A percentile compares a stretch with the other conserved stretches of the same genome.
These are phyloP conservation scores for Ferrisia virgata DNA, from an alignment of 2,888 invertebrate species.

Conservation along the genomic window DNA sequence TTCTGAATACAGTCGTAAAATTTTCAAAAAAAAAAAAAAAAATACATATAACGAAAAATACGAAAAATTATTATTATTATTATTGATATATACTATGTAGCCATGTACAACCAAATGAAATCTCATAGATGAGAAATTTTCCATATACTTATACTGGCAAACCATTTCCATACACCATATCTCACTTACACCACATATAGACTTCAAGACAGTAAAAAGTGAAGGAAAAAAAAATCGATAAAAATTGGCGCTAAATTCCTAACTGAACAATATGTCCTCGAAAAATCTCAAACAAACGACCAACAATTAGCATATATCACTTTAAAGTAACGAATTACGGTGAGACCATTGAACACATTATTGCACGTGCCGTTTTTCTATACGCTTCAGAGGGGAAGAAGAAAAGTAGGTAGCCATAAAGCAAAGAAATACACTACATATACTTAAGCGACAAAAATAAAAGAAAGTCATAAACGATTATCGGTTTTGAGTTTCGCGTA, in stretches of 20 bases:
- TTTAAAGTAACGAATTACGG: neutral
- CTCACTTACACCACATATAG: too few species aligned
- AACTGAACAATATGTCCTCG: neutral
- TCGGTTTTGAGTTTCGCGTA: neutral
- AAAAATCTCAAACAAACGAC: conserved; percentile 20
- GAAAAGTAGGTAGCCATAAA: too few species aligned
- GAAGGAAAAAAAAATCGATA: neutral
- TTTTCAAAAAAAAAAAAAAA: too few species aligned
- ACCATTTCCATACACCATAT: too few species aligned
- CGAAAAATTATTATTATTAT: too few species aligned
- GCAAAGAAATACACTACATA: neutral
- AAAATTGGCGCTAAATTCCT: neutral
- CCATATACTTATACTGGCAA: too few species aligned
- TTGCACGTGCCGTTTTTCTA: neutral
- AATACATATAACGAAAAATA: too few species aligned
- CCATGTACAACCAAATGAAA: too few species aligned
- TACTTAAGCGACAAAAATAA: neutral
- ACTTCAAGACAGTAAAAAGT: neutral
- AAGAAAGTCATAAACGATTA: conserved; percentile 27
- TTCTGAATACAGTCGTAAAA: too few species aligned
- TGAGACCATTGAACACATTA: conserved; percentile 21
- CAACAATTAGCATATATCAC: conserved; percentile 19
- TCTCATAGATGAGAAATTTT: too few species aligned
- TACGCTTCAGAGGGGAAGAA: neutral
- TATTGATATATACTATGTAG: too few species aligned